phyloP scores from a whole-genome alignment of 2,113 vertebrate species.

The Gallinago media region DNA sequence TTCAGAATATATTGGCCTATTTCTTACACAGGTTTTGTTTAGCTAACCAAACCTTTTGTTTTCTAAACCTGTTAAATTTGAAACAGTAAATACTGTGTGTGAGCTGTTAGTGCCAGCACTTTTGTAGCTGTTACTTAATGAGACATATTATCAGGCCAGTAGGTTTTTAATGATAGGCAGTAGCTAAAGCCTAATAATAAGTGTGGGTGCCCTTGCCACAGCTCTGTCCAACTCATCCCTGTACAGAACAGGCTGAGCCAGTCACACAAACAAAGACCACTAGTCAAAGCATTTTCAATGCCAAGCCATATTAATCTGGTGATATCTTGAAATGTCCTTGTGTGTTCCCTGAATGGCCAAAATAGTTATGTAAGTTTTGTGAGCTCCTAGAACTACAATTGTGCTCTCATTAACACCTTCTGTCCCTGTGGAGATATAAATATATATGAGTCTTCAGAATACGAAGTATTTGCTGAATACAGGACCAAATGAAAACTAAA shows the following conservation, averaged over 20 bases:
- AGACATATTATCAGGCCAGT: not conserved
- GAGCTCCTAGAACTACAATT: constrained; percentile 4
- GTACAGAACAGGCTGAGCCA: not conserved
- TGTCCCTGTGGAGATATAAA: not conserved
- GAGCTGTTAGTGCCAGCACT: not conserved
- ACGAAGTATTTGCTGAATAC: not conserved
- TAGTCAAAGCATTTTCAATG: constrained; percentile 32
- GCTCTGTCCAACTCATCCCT: not conserved
- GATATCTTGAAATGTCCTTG: constrained; percentile 7
- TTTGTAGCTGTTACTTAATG: not conserved
- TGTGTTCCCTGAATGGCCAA: not conserved
- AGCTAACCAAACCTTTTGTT: constrained; percentile 68
- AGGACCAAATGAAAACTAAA: not conserved
- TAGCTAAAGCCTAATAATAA: not conserved
- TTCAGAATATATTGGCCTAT: constrained; percentile 68
- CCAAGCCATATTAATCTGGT: not conserved
- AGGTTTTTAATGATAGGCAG: not conserved
- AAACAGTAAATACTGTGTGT: constrained; percentile 66
- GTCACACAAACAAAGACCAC: not conserved
- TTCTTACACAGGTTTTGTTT: constrained; percentile 66
- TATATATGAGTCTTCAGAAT: not conserved
- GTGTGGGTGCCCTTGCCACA: not conserved
- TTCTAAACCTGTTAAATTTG: constrained; percentile 63
- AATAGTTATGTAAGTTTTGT: constrained; percentile 23
- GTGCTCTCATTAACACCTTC: constrained; percentile 32